A percentile compares a stretch with the other conserved stretches of the same genome.
phyloP scores from a whole-genome alignment of 2,797 vertebrate genomes.

The Centroberyx gerrardi region DNA sequence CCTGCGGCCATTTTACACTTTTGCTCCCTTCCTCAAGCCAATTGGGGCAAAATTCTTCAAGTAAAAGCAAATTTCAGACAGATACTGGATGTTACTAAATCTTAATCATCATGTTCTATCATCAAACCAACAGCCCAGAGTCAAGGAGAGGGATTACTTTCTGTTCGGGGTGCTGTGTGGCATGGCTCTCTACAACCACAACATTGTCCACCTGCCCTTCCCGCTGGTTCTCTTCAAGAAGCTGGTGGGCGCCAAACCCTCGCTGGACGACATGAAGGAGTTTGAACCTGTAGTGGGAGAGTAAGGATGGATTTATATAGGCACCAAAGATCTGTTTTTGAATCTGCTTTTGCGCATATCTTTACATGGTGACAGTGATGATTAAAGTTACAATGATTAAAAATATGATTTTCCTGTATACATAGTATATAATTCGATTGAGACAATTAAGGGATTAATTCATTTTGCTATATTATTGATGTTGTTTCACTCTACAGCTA shows the following conservation, averaged over 20 bases:
- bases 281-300: conserved; percentile 88
- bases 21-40: no score
- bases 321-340: background rate
- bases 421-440: background rate
- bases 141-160: conserved; percentile 91
- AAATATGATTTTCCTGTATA: background rate
- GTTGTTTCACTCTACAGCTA: no score
- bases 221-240: conserved; percentile 96
- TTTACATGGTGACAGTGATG: no score
- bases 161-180: conserved; percentile 96
- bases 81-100: background rate
- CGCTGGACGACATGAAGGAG: conserved; percentile 93
- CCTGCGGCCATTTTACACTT: no score
- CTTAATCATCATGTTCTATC: background rate
- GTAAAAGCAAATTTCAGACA: background rate
- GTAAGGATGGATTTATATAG: conserved; percentile 68
- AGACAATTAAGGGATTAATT: no score
- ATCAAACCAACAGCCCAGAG: conserved; percentile 86
- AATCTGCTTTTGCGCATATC: no score
- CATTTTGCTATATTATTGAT: no score
- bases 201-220: conserved; percentile 92
- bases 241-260: conserved; percentile 89
- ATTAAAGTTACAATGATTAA: no score
- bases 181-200: conserved; percentile 94
- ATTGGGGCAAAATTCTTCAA: background rate